phyloP scores from a whole-genome alignment of 1,140 invertebrate species.

The Goniozus legneri region DNA sequence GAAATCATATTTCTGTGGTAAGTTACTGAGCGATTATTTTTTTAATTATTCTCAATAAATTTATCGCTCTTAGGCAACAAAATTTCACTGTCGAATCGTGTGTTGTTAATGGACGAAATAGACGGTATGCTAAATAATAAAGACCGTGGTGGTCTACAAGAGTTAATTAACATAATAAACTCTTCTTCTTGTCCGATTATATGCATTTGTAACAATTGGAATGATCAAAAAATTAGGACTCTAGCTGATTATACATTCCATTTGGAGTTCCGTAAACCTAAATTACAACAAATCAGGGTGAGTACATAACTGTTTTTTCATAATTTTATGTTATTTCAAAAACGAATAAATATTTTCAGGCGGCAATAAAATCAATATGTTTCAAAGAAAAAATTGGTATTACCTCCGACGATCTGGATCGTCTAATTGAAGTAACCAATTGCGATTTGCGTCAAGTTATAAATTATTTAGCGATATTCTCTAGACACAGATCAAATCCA shows the following conservation, averaged over 20 bases:
- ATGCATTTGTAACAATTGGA: slow-evolving; percentile 98
- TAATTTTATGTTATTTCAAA: too few species aligned
- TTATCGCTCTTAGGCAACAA: slow-evolving; percentile 24
- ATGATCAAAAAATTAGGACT: slow-evolving; percentile 90
- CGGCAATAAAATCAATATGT: slow-evolving; percentile 84
- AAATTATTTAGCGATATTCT: slow-evolving; percentile 76
- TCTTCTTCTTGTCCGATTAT: slow-evolving; percentile 87
- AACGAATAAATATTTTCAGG: slow-evolving; percentile 60
- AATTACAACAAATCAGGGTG: slow-evolving; percentile 87
- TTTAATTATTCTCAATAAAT: too few species aligned
- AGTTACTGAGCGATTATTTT: too few species aligned
- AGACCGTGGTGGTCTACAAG: slow-evolving; percentile 94
- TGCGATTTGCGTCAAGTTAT: slow-evolving; percentile 92
- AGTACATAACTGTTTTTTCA: too few species aligned
- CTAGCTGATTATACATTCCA: slow-evolving; percentile 95
- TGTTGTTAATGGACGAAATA: slow-evolving; percentile 98
- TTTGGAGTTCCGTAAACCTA: slow-evolving; percentile 78
- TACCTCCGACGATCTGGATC: slow-evolving; percentile 67
- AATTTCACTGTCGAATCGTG: slow-evolving; percentile 62
- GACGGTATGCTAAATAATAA: slow-evolving; percentile 99
- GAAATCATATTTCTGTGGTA: slow-evolving; percentile 60
- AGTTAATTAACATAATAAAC: slow-evolving; percentile 93
- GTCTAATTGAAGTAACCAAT: slow-evolving; percentile 85
- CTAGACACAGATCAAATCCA: slow-evolving; percentile 52
- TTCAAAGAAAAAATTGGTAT: slow-evolving; percentile 91